Conservation (phyloP, 2,797 vertebrate genomes). For the Hyperoplus immaculatus region DNA sequence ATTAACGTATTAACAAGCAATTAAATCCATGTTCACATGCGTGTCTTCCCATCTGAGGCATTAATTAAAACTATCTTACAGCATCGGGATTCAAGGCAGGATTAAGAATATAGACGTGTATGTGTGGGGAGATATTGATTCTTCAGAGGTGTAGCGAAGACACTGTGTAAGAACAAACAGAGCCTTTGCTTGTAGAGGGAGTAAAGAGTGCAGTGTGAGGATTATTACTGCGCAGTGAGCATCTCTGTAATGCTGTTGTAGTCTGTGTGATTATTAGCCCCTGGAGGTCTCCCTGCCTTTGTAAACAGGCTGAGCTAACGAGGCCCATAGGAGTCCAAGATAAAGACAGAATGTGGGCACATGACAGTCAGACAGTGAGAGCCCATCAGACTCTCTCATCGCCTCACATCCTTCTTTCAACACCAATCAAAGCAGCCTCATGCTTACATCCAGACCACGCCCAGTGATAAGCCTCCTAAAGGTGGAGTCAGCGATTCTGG, state of each 20-base stretch:
- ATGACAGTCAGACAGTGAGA: slow-evolving; percentile 59
- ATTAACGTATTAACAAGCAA: slow-evolving; percentile 32
- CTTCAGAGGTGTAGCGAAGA: slow-evolving; percentile 10
- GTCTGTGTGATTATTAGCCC: slow-evolving; percentile 77
- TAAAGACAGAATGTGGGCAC: slow-evolving; percentile 69
- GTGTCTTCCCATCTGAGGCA: slow-evolving; percentile 28
- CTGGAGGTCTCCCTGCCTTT: slow-evolving; percentile 70
- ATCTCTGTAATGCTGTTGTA: slow-evolving; percentile 70
- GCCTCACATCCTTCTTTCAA: slow-evolving; percentile 43
- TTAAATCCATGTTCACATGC: slow-evolving; percentile 24
- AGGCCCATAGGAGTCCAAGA: slow-evolving; percentile 71
- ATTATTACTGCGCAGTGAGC: slow-evolving; percentile 65
- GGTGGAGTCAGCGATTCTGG: no score
- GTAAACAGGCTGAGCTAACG: slow-evolving; percentile 81
- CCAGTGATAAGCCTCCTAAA: background rate
- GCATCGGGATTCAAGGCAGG: slow-evolving; percentile 2
- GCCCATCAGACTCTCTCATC: slow-evolving; percentile 42
- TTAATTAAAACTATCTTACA: slow-evolving; percentile 33
- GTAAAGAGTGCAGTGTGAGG: slow-evolving; percentile 17
- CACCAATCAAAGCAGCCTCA: slow-evolving; percentile 46
- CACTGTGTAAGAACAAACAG: background rate
- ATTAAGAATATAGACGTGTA: slow-evolving; percentile 6
- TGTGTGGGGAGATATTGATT: background rate
- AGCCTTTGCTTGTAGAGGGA: slow-evolving; percentile 31
- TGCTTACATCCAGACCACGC: slow-evolving; percentile 26